Evolutionary conservation across 2,113 vertebrate species (phyloP).

Genomic region (Toxostoma redivivum): DNA sequence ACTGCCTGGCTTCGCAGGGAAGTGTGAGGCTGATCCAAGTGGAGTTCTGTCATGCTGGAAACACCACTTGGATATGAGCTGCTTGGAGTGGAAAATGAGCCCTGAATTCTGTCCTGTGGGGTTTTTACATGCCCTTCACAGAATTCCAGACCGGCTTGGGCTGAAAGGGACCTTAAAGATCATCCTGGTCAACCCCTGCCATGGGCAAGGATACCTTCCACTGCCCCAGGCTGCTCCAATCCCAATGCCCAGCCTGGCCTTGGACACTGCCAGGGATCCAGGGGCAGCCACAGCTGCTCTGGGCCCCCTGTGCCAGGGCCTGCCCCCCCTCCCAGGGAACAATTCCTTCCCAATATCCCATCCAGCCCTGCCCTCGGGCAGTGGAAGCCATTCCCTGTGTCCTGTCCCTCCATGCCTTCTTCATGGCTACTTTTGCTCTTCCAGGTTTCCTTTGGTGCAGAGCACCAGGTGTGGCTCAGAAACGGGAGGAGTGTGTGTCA

Average conservation of each 20-base stretch:
- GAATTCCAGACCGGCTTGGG: background rate
- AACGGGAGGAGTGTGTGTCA: background rate
- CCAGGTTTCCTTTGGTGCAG: background rate
- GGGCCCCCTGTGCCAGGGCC: background rate
- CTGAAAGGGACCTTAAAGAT: background rate
- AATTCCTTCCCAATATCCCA: background rate
- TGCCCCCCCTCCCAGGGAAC: fast-evolving
- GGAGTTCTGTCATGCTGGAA: background rate
- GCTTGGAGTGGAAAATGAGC: background rate
- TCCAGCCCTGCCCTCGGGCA: background rate
- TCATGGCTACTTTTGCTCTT: background rate
- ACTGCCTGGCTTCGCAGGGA: fast-evolving
- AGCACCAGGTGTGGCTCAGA: background rate
- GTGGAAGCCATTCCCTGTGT: background rate
- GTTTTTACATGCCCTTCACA: background rate
- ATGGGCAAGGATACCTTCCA: background rate
- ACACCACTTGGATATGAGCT: background rate
- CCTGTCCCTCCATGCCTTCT: background rate
- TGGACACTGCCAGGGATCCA: background rate
- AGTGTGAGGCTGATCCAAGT: background rate
- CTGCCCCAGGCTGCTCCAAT: fast-evolving
- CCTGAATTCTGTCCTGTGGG: background rate
- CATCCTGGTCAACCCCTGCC: background rate
- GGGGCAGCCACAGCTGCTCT: background rate
- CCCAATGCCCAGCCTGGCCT: fast-evolving